Percentiles rank a stretch among this genome's conserved stretches.
These are phyloP conservation scores for Cephus cinctus DNA, from an alignment of 1,140 invertebrate genomes.

Conservation along the genomic window DNA sequence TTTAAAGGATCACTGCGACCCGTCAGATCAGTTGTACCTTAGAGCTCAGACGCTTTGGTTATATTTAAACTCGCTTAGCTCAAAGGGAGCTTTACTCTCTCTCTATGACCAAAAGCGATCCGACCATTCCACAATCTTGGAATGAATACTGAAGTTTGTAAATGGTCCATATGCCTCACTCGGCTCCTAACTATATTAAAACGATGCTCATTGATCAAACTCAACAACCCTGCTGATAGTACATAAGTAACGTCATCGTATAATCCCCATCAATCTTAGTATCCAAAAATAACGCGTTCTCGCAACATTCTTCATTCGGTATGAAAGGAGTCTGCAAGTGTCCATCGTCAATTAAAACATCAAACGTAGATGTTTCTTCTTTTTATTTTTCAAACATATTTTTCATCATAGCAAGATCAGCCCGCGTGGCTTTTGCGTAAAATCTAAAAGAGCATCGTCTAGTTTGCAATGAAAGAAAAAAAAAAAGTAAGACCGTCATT, in stretches of 20 bases:
- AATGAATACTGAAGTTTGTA: constrained; percentile 37
- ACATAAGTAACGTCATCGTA: not conserved
- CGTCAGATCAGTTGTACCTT: constrained; percentile 16
- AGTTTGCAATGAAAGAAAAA: constrained; percentile 10
- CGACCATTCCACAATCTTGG: constrained; percentile 25
- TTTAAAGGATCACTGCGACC: not conserved
- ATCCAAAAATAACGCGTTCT: constrained; percentile 15
- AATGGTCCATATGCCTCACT: not conserved
- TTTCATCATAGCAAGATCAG: constrained; percentile 8
- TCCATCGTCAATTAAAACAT: too few relatives aligned
- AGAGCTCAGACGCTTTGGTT: constrained; percentile 12
- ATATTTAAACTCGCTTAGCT: not conserved
- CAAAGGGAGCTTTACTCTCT: not conserved
- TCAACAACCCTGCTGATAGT: not conserved
- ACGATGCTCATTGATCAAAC: too few relatives aligned
- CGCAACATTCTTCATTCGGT: too few relatives aligned
- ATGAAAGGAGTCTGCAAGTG: too few relatives aligned
- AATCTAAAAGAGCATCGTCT: constrained; percentile 12
- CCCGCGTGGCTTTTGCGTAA: too few relatives aligned
- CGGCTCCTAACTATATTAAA: too few relatives aligned
- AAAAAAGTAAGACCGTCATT: too few relatives aligned
- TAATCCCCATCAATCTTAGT: not conserved
- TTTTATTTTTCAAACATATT: constrained; percentile 12
- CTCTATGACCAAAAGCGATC: constrained; percentile 1
- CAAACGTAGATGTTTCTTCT: constrained; percentile 2